These are phyloP conservation scores for Rhipidura dahli DNA, from an alignment of 2,113 vertebrate genomes.

Conservation along the genomic window DNA sequence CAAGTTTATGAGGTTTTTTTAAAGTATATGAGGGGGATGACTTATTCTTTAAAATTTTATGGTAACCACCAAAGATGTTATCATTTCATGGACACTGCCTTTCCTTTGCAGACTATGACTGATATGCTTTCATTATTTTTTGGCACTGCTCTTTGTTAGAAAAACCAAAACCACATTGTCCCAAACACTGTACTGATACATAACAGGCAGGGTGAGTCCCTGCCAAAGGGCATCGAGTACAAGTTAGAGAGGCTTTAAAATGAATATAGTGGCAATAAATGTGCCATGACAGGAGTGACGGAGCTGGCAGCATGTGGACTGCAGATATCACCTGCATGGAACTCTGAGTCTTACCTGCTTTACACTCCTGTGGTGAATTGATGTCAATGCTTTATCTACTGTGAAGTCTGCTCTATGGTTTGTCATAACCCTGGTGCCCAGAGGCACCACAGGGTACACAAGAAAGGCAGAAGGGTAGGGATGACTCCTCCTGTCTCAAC, in stretches of 20 bases:
- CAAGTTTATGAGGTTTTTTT: background rate
- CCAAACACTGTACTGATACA: background rate
- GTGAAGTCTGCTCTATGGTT: background rate
- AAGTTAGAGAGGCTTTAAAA: background rate
- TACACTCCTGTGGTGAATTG: background rate
- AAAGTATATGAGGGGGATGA: background rate
- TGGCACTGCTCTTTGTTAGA: background rate
- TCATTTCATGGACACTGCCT: background rate
- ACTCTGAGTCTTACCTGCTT: background rate
- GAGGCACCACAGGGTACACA: background rate
- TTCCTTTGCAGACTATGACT: background rate
- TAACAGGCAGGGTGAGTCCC: background rate
- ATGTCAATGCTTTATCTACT: background rate
- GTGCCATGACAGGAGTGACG: background rate
- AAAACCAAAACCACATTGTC: constrained; percentile 12
- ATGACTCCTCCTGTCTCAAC: background rate
- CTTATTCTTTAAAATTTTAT: constrained; percentile 16
- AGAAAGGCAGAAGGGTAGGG: background rate
- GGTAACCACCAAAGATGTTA: constrained; percentile 10
- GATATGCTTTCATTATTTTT: background rate
- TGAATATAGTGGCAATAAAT: background rate
- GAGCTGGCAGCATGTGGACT: background rate
- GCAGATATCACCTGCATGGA: background rate
- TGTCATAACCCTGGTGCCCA: background rate
- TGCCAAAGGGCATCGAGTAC: background rate